Base-by-base conservation (phyloP, 1,140 invertebrate genomes). In the Bicyclus anynana region DNA sequence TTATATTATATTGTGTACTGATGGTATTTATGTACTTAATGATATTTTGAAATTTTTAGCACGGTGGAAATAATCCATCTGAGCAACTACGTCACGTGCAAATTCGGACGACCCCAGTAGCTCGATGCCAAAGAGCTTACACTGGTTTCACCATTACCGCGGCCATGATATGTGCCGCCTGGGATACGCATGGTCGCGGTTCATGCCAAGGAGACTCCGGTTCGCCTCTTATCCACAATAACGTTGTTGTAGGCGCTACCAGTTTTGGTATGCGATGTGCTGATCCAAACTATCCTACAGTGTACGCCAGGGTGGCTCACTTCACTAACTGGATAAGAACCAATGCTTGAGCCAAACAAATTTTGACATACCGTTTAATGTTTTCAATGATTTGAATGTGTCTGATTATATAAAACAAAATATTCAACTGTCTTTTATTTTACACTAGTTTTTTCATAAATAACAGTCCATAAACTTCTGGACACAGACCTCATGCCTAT, bases 31-130 rank as follows among this genome's bases (percentile, higher is more conserved):
- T n/a, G n/a, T n/a, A 23, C 7, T 23, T 23, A 23, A 23, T 23
- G 7, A 23, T 23, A 3, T 40, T 40, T 2, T n/a, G 12, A 16
- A 20, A 14, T 10, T 20, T 20, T 44, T 44, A 44, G 40, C 17
- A 17, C 1, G 12, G 40, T 27, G 53, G 53, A 2, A 2, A 14
- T 4, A 44, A 44, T 21, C 18, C 14, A 4, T 62, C 59, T 2
- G 59, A 62, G 33, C 48, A 56, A 7, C 47, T 63, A 0, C 61
- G 52, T 12, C 61, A 63, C 10, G 51, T 63, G 3, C 52, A 63
- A 35, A 37, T 59, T 14, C 35, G 44, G 38, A 38, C 35, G 5
- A 38, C n/a, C 4, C 14, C 10, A 2, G 1, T 12, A 20, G 5
- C 17, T 20, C 7, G 17, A 44, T 44, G 40, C 17, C 40, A 44